Evolutionary conservation across 2,888 invertebrate genomes (phyloP).

Genomic region (Synanthedon vespiformis): DNA sequence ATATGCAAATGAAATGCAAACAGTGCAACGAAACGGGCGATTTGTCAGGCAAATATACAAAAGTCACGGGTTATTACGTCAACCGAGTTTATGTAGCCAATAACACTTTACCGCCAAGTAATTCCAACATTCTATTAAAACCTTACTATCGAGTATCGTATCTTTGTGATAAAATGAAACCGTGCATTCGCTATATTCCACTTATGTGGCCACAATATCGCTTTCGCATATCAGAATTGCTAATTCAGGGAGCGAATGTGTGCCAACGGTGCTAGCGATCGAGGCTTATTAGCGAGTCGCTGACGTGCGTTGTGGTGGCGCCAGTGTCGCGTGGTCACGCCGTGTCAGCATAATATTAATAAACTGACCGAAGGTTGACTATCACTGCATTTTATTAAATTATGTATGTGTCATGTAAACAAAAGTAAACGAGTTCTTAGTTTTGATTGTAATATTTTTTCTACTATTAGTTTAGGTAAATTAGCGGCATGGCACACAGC

Average conservation of each 20-base stretch:
- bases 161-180: constrained; percentile 56
- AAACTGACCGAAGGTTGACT: constrained; percentile 12
- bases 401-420: no score
- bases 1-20: constrained; percentile 39
- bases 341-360: constrained; percentile 13
- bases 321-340: constrained; percentile 23
- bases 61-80: constrained; percentile 51
- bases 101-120: constrained; percentile 45
- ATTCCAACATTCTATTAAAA: constrained; percentile 54
- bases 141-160: constrained; percentile 34
- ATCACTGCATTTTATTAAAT: neutral
- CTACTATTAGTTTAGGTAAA: no score
- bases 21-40: constrained; percentile 37
- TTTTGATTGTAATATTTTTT: no score
- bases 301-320: constrained; percentile 22
- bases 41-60: constrained; percentile 59
- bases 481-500: no score
- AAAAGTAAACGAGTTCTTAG: no score
- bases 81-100: constrained; percentile 47
- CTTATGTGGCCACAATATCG: constrained; percentile 57
- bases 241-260: constrained; percentile 58
- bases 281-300: constrained; percentile 25
- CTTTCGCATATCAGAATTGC: constrained; percentile 65
- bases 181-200: constrained; percentile 38
- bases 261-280: constrained; percentile 35